Evolutionary conservation across 2,113 vertebrate genomes (phyloP).

Genomic region (Rhabdornis inornatus): DNA sequence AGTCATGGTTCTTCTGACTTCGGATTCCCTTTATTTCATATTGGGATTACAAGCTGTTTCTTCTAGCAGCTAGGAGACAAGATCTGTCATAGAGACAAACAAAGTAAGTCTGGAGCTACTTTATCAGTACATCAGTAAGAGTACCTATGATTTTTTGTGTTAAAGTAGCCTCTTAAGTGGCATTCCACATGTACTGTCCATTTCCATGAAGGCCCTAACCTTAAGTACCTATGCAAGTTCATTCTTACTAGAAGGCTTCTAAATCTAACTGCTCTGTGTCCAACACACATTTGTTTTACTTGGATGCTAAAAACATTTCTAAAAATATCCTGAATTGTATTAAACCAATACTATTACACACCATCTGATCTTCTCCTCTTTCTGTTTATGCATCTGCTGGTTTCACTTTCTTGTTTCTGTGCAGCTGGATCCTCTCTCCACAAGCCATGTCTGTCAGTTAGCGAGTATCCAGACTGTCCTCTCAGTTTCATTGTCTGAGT

Average conservation of each 20-base stretch:
- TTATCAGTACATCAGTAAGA: neutral
- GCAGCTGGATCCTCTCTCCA: neutral
- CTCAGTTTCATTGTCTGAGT: conserved; percentile 48
- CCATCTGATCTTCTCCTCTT: conserved; percentile 68
- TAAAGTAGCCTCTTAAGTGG: neutral
- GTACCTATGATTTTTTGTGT: neutral
- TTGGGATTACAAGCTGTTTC: neutral
- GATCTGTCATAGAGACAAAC: neutral
- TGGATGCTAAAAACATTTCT: neutral
- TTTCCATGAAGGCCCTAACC: neutral
- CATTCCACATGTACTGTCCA: neutral
- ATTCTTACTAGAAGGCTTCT: neutral
- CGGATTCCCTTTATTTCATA: neutral
- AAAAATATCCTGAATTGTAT: neutral
- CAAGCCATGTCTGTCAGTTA: neutral
- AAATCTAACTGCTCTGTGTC: neutral
- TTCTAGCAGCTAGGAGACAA: neutral
- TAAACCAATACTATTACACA: neutral
- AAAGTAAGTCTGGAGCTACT: neutral
- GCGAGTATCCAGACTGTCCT: neutral
- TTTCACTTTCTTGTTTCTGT: conserved; percentile 47
- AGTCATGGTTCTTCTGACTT: neutral
- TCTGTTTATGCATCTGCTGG: conserved; percentile 4
- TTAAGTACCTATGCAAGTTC: neutral
- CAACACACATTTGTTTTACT: neutral